Evolutionary conservation across 53 echinoderm and acorn worm species (phyloP).

Genomic region (Crossaster papposus): DNA sequence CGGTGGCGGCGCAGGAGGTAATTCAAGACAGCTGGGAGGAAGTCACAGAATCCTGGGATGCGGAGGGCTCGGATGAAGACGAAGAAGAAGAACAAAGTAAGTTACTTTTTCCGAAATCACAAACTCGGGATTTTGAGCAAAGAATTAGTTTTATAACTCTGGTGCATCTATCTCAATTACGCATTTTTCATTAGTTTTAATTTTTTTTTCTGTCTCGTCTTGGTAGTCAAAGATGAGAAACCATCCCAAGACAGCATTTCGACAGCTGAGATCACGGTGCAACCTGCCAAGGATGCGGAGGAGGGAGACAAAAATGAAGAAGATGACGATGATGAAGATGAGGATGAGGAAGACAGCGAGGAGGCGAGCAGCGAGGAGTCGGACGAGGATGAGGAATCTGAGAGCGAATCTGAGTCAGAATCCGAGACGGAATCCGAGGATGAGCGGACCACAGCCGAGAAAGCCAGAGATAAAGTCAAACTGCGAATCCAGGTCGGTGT

Average conservation of each 20-base stretch:
- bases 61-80: constrained; percentile 58
- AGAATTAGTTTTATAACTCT: too few relatives aligned
- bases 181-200: neutral
- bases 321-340: constrained; percentile 77
- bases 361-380: constrained; percentile 63
- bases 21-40: constrained; percentile 92
- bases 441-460: constrained; percentile 64
- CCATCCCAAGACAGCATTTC: constrained; percentile 55
- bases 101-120: neutral
- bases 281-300: constrained; percentile 59
- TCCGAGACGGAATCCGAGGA: constrained; percentile 66
- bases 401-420: constrained; percentile 65
- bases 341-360: constrained; percentile 70
- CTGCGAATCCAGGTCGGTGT: constrained; percentile 77
- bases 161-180: too few relatives aligned
- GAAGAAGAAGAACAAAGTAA: constrained; percentile 65
- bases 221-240: constrained; percentile 29
- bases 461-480: constrained; percentile 70
- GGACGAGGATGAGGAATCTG: constrained; percentile 61
- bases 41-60: constrained; percentile 65
- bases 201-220: neutral
- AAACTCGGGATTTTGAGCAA: neutral
- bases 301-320: constrained; percentile 55
- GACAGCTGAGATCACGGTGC: constrained; percentile 55
- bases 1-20: constrained; percentile 56